phyloP scores from a whole-genome alignment of 2,797 vertebrate genomes.

The Melanotaenia pygmaea region DNA sequence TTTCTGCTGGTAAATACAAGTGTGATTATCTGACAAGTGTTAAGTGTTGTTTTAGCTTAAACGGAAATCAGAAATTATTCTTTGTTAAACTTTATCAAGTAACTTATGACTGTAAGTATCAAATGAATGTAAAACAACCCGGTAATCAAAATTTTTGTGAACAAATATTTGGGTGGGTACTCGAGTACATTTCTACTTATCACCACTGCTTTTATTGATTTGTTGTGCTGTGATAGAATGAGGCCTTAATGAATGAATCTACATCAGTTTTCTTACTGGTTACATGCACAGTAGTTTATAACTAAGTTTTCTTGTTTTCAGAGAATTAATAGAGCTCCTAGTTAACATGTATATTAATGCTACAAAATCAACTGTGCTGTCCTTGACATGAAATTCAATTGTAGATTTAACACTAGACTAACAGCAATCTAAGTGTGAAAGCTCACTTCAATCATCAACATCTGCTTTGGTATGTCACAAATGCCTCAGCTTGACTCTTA shows the following conservation, averaged over 20 bases:
- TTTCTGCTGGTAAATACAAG: rapidly evolving
- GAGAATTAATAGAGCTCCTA: not conserved
- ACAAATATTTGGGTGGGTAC: not conserved
- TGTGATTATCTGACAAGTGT: not conserved
- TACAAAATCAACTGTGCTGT: not conserved
- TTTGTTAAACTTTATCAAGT: not conserved
- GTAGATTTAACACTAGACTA: not conserved
- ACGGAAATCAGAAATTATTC: not conserved
- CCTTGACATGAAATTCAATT: not conserved
- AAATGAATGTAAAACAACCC: not conserved
- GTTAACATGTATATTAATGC: not conserved
- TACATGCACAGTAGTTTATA: not conserved
- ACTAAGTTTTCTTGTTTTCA: not conserved
- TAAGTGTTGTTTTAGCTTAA: not conserved
- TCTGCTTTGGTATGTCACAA: not conserved
- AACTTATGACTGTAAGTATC: not conserved
- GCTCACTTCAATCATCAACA: too few species aligned
- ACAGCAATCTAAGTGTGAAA: not conserved
- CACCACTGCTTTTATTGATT: not conserved
- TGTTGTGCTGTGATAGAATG: not conserved
- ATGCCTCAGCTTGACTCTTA: not conserved
- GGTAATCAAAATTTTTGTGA: not conserved
- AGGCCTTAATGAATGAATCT: not conserved
- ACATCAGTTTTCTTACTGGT: not conserved
- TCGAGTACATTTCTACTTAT: not conserved